Conservation (phyloP, 2,888 invertebrate species). For the Sinhomidia bicolor region DNA sequence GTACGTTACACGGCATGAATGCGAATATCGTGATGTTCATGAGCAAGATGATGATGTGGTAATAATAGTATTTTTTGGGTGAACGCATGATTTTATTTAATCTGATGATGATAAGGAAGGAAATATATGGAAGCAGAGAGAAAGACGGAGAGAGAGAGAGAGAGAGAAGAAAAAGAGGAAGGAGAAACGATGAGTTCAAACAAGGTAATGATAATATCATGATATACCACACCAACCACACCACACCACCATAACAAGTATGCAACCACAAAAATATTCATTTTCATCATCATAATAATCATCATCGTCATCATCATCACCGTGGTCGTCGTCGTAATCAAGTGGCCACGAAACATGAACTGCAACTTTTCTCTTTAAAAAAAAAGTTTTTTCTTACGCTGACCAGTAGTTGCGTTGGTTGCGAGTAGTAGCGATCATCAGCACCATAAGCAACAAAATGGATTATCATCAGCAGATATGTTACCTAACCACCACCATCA, state of each 20-base stretch:
- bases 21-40: constrained; percentile 16
- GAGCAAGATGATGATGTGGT: constrained; percentile 29
- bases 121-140: not conserved
- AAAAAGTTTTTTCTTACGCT: not conserved
- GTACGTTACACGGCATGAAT: too few species aligned
- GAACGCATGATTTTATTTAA: not conserved
- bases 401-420: not conserved
- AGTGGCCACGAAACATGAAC: constrained; percentile 67
- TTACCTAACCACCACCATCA: too few species aligned
- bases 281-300: constrained; percentile 1
- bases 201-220: constrained; percentile 70
- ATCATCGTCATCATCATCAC: constrained; percentile 9
- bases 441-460: not conserved
- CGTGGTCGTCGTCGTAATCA: constrained; percentile 18
- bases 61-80: constrained; percentile 42
- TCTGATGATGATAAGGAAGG: constrained; percentile 38
- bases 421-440: not conserved
- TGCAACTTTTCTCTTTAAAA: constrained; percentile 48
- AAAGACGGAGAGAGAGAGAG: not conserved
- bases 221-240: constrained; percentile 53
- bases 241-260: constrained; percentile 11
- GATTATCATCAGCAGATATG: not conserved
- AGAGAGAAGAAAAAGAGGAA: not conserved
- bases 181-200: constrained; percentile 4
- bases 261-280: constrained; percentile 34